Conservation (phyloP, 2,113 vertebrate genomes). For the Grus americana region DNA sequence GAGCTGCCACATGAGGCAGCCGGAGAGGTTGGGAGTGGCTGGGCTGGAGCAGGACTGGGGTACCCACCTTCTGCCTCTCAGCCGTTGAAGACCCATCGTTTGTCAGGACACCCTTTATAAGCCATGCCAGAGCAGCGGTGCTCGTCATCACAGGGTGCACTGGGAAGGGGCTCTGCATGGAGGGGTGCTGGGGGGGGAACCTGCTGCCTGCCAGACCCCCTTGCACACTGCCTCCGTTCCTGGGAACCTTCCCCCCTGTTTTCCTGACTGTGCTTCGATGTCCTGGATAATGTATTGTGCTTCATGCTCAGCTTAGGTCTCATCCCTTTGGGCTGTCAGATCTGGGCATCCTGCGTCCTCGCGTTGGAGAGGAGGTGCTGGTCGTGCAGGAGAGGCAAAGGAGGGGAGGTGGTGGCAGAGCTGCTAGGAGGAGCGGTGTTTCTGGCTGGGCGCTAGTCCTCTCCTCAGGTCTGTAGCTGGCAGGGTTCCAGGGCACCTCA, state of each 20-base stretch:
- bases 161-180: not conserved
- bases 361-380: not conserved
- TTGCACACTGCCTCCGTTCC: not conserved
- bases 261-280: not conserved
- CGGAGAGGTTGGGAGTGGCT: not conserved
- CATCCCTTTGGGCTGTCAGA: not conserved
- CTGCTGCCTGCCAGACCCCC: not conserved
- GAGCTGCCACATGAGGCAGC: rapidly evolving
- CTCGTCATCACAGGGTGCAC: not conserved
- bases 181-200: not conserved
- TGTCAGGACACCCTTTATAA: not conserved
- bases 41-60: not conserved
- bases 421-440: not conserved
- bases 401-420: not conserved
- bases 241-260: too few relatives aligned
- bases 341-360: not conserved
- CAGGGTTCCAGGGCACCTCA: not conserved
- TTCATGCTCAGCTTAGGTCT: not conserved
- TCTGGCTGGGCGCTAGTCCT: not conserved
- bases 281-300: not conserved
- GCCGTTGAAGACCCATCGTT: not conserved
- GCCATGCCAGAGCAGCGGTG: not conserved
- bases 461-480: rapidly evolving
- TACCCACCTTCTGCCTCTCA: not conserved
- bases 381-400: not conserved